phyloP scores from a whole-genome alignment of 2,797 vertebrate genomes.

The Alca torda region DNA sequence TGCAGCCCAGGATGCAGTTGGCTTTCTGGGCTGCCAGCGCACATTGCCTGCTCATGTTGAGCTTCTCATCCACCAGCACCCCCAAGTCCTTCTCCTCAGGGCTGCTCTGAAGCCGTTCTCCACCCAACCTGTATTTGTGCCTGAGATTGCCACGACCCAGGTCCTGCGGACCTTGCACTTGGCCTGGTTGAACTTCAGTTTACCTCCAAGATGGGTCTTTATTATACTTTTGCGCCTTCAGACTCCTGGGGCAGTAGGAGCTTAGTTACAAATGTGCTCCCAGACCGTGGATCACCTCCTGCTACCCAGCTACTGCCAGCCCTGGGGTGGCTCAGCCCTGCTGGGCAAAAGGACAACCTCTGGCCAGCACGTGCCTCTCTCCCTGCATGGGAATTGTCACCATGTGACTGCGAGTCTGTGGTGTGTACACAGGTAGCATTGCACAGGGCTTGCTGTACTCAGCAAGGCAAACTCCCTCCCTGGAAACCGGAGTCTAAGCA shows the following conservation, averaged over 20 bases:
- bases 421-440: rapidly evolving
- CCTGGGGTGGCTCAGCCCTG: not conserved
- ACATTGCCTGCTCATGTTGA: too few relatives aligned
- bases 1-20: too few relatives aligned
- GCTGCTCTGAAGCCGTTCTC: too few relatives aligned
- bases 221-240: not conserved
- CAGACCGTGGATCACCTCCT: not conserved
- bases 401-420: not conserved
- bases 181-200: too few relatives aligned
- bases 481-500: rapidly evolving
- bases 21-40: too few relatives aligned
- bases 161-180: too few relatives aligned
- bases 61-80: too few relatives aligned
- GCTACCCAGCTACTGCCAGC: rapidly evolving
- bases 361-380: not conserved
- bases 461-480: not conserved
- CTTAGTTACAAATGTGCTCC: not conserved
- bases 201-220: too few relatives aligned
- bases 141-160: too few relatives aligned
- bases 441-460: not conserved
- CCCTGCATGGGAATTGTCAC: not conserved
- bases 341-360: not conserved
- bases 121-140: too few relatives aligned
- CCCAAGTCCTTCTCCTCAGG: too few relatives aligned
- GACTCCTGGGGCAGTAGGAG: not conserved